Base-by-base conservation (phyloP, 2,888 invertebrate genomes). In the Gastracanthus pulcherrimus region DNA sequence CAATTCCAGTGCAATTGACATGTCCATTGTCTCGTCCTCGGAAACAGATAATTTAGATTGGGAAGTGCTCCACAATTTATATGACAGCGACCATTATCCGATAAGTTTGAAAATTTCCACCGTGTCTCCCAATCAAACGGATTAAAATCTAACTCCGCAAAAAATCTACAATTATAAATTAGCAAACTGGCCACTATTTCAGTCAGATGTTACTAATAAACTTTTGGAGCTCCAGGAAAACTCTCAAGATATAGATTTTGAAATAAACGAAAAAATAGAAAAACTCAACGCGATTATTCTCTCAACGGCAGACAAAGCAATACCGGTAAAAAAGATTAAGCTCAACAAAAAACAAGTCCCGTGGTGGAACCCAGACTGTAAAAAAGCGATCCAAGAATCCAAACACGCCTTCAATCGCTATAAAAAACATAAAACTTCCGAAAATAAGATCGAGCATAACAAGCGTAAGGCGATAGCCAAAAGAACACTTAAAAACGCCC, bases 341-440 rank as follows among this genome's bases (percentile, higher is more conserved):
- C 66, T 71, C 29, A 36, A 66, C 16, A 45, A 60, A 11, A 71
- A 76, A 67, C 69, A 76, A 69, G 64, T 70, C 1, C 64, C 80
- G 26, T 71, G 81, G 58, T 71, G 81, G 76, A 81, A 81, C 58
- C n/a, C n/a, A 29, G 36, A 76, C 0, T 81, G 81, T n/a, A 51
- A 80, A 51, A 31, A 69, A 48, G 58, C 45, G 5, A 48, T 67
- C 13, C 23, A 55, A 60, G 51, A 29, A 48, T 41, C 55, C 1
- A 80, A 75, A 41, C 67, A 75, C 23, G 80, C 80, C 23, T 80
- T 74, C 45, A 67, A 80, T 51, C 31, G 31, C 1, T 75, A 58
- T n/a, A 74, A 75, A 34, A 80, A 74, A 51, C 67, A 80, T 23
- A 66, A 66, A 23, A 66, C 41, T 16, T 4, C 6, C 23, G 38